Percentiles rank a stretch among this genome's conserved stretches.
Evolutionary conservation across 1,140 invertebrate genomes (phyloP).

Genomic region (Listronotus oregonensis): DNA sequence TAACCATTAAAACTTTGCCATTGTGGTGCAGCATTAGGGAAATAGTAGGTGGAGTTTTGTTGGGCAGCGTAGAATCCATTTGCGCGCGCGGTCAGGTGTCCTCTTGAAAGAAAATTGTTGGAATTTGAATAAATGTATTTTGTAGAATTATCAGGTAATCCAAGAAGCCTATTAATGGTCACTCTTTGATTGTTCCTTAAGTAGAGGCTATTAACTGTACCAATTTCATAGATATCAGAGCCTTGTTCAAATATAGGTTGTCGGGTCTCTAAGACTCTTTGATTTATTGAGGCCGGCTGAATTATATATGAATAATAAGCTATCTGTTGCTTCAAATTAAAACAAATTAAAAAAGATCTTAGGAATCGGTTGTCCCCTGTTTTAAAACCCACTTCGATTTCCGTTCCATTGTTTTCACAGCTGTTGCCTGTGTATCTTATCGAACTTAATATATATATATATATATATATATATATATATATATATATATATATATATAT

Average conservation of each 20-base stretch:
- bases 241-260: slow-evolving; percentile 46
- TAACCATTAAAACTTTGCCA: slow-evolving; percentile 63
- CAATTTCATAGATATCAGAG: slow-evolving; percentile 46
- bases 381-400: slow-evolving; percentile 51
- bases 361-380: slow-evolving; percentile 41
- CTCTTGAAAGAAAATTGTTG: slow-evolving; percentile 64
- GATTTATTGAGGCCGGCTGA: slow-evolving; percentile 45
- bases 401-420: slow-evolving; percentile 52
- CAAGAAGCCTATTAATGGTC: slow-evolving; percentile 48
- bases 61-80: slow-evolving; percentile 67
- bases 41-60: slow-evolving; percentile 64
- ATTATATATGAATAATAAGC: slow-evolving; percentile 43
- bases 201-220: slow-evolving; percentile 45
- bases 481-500: no score
- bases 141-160: slow-evolving; percentile 43
- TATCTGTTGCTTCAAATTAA: slow-evolving; percentile 39
- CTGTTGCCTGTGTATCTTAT: slow-evolving; percentile 29
- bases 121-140: slow-evolving; percentile 58
- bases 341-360: slow-evolving; percentile 44
- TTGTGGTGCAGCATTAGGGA: slow-evolving; percentile 62
- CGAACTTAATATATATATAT: no score
- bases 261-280: slow-evolving; percentile 45
- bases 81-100: slow-evolving; percentile 69
- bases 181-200: slow-evolving; percentile 42
- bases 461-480: no score